Evolutionary conservation across 2,797 vertebrate species (phyloP), one percentile per base, ranked within the genome.

Genomic region (Halcyon badia): DNA sequence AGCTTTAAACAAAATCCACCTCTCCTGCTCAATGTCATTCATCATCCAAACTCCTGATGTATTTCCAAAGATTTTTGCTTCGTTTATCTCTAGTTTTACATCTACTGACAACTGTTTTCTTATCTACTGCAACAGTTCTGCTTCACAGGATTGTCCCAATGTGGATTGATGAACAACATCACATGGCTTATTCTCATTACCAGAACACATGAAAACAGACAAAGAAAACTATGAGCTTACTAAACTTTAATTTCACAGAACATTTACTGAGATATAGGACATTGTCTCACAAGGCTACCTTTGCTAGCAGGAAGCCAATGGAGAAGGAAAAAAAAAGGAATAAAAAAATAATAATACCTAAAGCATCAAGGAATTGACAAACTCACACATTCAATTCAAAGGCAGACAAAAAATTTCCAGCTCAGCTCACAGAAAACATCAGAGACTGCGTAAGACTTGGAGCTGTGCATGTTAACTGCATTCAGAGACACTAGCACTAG

Each of bases 181-280:
- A 30, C 8, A 0, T 2, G 8, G 56, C 69, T 81, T 46, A 2
- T 81, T 48, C 78, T 52, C 82, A 41, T 72, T 41, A 58, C 66
- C 75, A 12, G 0, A 65, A 46, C 28, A 78, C 68, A 21, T 15
- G 3, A 4, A 30, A 68, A 84, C 0, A 6, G 77, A 58, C 65
- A 86, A 51, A 39, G 49, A 37, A 51, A 92, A 82, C 39, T 2
- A 6, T 4, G 62, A 91, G 71, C 33, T 72, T 57, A 35, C 77
- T 60, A 11, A 89, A 87, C 46, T 49, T 44, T 31, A 22, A 94
- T 89, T 96, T 94, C 89, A 91, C 95, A 94, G 81, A 78, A 89
- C 81, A 89, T 84, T 94, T 94, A 44, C 73, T 33, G 33, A 82
- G 31, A 84, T 52, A 18, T 3, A 21, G 33, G 64, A 52, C 54